phyloP scores from a whole-genome alignment of 1,140 invertebrate species.

The Pseudoatta argentina region DNA sequence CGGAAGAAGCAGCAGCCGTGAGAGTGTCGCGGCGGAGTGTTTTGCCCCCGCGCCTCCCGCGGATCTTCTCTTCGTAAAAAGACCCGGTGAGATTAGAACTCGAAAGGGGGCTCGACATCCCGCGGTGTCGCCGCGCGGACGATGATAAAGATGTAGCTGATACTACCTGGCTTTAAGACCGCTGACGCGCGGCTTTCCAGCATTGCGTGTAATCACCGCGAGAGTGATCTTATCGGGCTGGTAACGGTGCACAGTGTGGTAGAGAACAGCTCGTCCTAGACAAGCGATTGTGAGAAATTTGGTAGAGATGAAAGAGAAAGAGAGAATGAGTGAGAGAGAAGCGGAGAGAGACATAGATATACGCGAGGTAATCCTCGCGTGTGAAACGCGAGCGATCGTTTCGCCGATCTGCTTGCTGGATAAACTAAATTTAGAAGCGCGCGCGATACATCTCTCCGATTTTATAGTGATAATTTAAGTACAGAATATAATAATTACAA shows the following conservation, averaged over 20 bases:
- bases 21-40: conserved; percentile 29
- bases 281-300: conserved; percentile 71
- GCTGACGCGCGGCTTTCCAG: conserved; percentile 68
- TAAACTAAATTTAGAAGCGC: conserved; percentile 47
- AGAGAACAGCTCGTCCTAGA: conserved; percentile 52
- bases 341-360: background rate
- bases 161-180: conserved; percentile 61
- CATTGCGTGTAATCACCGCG: conserved; percentile 71
- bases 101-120: conserved; percentile 69
- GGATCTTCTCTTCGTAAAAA: conserved; percentile 41
- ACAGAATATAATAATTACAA: background rate
- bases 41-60: background rate
- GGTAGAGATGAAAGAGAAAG: conserved; percentile 55
- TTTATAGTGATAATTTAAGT: conserved; percentile 15
- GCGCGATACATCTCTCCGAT: conserved; percentile 17
- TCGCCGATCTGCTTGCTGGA: conserved; percentile 41
- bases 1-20: conserved; percentile 47
- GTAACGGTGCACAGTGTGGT: conserved; percentile 52
- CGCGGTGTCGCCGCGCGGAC: conserved; percentile 67
- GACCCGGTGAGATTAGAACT: conserved; percentile 64
- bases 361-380: conserved; percentile 42
- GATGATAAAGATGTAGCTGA: conserved; percentile 77
- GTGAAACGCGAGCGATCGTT: conserved; percentile 59
- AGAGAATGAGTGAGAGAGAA: background rate
- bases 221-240: conserved; percentile 69